These are phyloP conservation scores for Marisa cornuarietis DNA, from an alignment of 1,140 invertebrate genomes.

Conservation along the genomic window DNA sequence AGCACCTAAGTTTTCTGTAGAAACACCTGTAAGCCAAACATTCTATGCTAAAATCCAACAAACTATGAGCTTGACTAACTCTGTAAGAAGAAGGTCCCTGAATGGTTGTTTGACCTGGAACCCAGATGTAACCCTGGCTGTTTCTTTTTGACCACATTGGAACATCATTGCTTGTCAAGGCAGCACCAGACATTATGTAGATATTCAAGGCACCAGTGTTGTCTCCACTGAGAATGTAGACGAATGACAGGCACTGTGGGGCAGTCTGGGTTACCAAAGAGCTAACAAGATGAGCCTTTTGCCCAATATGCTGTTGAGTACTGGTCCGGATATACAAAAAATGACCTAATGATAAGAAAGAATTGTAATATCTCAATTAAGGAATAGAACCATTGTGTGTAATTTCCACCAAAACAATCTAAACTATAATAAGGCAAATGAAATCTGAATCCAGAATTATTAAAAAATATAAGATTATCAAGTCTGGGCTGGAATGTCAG, in stretches of 20 bases:
- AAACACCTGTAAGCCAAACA: too few relatives aligned
- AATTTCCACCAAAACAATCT: too few relatives aligned
- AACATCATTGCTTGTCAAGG: conserved; percentile 11
- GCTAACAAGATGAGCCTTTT: conserved; percentile 53
- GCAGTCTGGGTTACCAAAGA: conserved; percentile 44
- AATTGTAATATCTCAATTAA: too few relatives aligned
- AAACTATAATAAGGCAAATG: too few relatives aligned
- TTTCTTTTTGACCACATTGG: conserved; percentile 43
- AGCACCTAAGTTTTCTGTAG: too few relatives aligned
- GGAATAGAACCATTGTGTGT: too few relatives aligned
- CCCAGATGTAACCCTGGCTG: conserved; percentile 49
- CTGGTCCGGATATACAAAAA: conserved; percentile 47
- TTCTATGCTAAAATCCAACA: too few relatives aligned
- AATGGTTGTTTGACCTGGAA: conserved; percentile 42
- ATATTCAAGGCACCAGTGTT: conserved; percentile 42
- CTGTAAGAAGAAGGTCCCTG: conserved; percentile 15
- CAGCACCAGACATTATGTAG: conserved; percentile 11
- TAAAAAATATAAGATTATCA: too few relatives aligned
- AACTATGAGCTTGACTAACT: conserved; percentile 9
- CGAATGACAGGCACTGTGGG: conserved; percentile 69
- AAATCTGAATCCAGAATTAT: too few relatives aligned
- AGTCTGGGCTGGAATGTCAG: too few relatives aligned
- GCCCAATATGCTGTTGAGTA: conserved; percentile 26
- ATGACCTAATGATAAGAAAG: conserved; percentile 41
- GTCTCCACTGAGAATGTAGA: conserved; percentile 78